Evolutionary conservation across 2,888 invertebrate genomes (phyloP), one percentile per base, ranked within the genome.

Genomic region (Ectropis crepuscularia): DNA sequence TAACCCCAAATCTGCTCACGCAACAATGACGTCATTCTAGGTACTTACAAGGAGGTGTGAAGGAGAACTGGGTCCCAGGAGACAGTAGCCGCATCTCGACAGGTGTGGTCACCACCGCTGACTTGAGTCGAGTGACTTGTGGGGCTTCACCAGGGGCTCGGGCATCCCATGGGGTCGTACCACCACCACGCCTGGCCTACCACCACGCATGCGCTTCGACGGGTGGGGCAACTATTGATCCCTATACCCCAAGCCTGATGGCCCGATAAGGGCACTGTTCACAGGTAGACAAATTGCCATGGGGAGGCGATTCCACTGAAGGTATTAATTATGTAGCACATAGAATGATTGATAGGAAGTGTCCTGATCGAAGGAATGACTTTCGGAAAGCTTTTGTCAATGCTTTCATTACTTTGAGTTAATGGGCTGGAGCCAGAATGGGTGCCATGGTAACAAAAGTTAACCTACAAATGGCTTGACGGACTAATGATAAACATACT

Each of bases 181-280:
- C 86, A 90, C 91, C 89, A 90, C 83, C 83, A 83, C 47, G 82
- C 81, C 80, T 72, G 75, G 67, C 54, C 38, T 74, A 80, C 69
- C 81, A 86, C 75, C 80, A 88, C 90, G 90, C 92, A 90, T 91
- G 92, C 92, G 92, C 82, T 66, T 69, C 73, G 47, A 66, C 71
- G 83, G 87, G 88, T 86, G 89, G 89, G 89, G 88, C 86, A 80
- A 80, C 81, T 92, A 92, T 92, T 89, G 92, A 92, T 92, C 88
- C 84, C 88, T 85, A 80, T 65, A 78, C 86, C 88, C 86, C 86
- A 83, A 41, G 83, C 85, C 85, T 80, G 90, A 90, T 90, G 82
- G 81, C 65, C 76, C 80, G 91, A 92, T 92, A 92, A 91, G 88
- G 80, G 72, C 79, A 67, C 79, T 85, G 83, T 84, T 85, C 86